Evolutionary conservation across 1,140 invertebrate species (phyloP), one percentile per base, ranked within the genome.

Genomic region (Drosophila serrata): DNA sequence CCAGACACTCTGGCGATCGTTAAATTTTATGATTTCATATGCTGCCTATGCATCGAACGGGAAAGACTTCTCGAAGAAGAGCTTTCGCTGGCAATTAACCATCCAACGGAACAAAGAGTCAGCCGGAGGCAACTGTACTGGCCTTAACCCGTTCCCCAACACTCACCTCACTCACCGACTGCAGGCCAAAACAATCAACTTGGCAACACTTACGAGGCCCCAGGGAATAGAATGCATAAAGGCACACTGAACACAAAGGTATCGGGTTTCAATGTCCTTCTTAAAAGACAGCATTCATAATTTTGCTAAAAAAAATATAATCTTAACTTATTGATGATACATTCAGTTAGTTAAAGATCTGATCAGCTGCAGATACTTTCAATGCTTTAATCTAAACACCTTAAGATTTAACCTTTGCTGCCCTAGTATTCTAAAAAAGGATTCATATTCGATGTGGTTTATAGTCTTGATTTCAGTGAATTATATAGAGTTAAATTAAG

Each of bases 11-110:
- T 33, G 48, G 56, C 78, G 88, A 91, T 91, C 88, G 80, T 91
- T 84, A 91, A 91, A 87, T 87, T 88, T 91, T 79, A 88, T 72
- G 85, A 84, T 88, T 84, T 88, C 75, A 82, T 75, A 81, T 70
- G 63, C 73, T 65, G 19, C 55, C 53, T 40, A 62, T 43, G 51
- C 56, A 22, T n/a, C 48, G 24, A 58, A 49, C 42, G 35, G 42
- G 24, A 70, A 11, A 19, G 39, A 70, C 49, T 49, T 29, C 65
- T 29, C 39, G 15, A 31, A 55, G 56, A 68, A 51, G 57, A 73
- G 76, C 55, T 79, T 73, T 59, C 17, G 33, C 53, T 40, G 64
- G 75, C 76, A 75, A 85, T 81, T 53, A 45, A 60, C 31, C 37
- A 45, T 70, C 55, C 77, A 55, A 60, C 59, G 67, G 55, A 76